These are phyloP conservation scores for Xylocopa sonorina DNA, from an alignment of 1,140 invertebrate genomes.

Conservation along the genomic window DNA sequence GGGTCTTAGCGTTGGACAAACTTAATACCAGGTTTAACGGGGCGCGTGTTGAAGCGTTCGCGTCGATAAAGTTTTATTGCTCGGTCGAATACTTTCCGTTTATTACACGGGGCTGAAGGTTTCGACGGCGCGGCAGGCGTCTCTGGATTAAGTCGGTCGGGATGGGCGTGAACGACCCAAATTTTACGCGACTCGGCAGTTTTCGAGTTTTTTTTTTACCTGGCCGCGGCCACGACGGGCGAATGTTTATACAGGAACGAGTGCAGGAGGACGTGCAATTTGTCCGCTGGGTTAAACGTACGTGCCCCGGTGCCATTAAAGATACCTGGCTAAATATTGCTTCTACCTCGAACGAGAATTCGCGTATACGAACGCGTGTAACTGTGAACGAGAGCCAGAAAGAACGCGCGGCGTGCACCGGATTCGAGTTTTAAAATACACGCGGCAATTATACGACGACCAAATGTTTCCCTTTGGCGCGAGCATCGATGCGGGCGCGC, in stretches of 20 bases:
- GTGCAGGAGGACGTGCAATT: neutral
- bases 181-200: conserved; percentile 20
- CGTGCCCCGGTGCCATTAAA: conserved; percentile 13
- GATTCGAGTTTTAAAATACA: neutral
- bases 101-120: neutral
- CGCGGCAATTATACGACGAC: too few species aligned
- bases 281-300: neutral
- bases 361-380: neutral
- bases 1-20: neutral
- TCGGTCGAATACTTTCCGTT: neutral
- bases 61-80: neutral
- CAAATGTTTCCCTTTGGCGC: neutral
- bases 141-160: conserved; percentile 10
- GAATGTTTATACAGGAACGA: conserved; percentile 7
- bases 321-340: conserved; percentile 1
- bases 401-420: neutral
- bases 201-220: conserved; percentile 19
- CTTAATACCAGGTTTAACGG: neutral
- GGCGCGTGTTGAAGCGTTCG: too few species aligned
- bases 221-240: neutral
- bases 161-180: conserved; percentile 37
- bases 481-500: neutral
- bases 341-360: neutral
- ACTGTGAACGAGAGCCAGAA: neutral
- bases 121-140: neutral